A percentile compares a stretch with the other conserved stretches of the same genome.
Evolutionary conservation across 2,797 vertebrate species (phyloP).

Genomic region (Rhincodon typus): DNA sequence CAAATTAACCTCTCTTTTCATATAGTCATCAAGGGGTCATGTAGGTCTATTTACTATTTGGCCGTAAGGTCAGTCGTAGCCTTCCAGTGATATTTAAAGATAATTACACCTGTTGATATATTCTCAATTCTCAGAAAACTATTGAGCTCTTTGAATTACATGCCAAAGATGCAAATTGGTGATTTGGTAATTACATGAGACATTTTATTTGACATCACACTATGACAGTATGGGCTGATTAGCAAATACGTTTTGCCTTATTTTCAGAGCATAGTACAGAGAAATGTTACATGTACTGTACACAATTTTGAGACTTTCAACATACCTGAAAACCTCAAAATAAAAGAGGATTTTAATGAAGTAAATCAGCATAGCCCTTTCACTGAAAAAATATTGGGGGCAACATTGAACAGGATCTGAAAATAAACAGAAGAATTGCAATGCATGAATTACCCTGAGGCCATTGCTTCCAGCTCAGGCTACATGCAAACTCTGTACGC

Average conservation of each 20-base stretch:
- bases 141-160: background rate
- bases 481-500: background rate
- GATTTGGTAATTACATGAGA: background rate
- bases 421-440: background rate
- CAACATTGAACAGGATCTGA: background rate
- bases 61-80: background rate
- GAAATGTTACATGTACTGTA: background rate
- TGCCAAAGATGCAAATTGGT: background rate
- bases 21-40: too few relatives aligned
- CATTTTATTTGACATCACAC: background rate
- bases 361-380: background rate
- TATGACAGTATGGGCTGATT: background rate
- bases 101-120: background rate
- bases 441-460: background rate
- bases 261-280: background rate
- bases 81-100: background rate
- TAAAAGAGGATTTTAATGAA: background rate
- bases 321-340: background rate
- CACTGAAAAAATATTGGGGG: background rate
- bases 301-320: background rate
- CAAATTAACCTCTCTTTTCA: background rate
- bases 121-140: background rate
- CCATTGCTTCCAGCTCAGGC: background rate
- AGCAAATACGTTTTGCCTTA: background rate
- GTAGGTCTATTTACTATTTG: background rate